These are phyloP conservation scores for Pipa parva DNA, from an alignment of 2,113 vertebrate genomes.

Conservation along the genomic window DNA sequence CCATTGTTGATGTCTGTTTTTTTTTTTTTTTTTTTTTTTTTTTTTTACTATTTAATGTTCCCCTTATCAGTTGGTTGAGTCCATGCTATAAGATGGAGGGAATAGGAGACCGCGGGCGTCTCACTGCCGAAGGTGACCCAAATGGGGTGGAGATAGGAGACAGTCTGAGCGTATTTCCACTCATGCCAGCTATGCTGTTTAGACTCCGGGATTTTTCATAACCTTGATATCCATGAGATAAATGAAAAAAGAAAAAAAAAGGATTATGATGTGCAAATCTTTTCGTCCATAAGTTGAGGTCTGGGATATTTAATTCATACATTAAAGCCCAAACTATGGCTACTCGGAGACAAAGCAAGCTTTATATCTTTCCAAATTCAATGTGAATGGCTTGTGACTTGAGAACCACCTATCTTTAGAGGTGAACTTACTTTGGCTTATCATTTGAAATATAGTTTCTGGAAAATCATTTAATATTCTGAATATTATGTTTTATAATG, in stretches of 20 bases:
- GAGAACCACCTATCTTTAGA: too few species aligned
- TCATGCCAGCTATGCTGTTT: slow-evolving; percentile 84
- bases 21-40: slow-evolving; percentile 31
- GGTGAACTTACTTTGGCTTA: too few species aligned
- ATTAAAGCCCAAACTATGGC: slow-evolving; percentile 26
- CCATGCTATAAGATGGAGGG: slow-evolving; percentile 82
- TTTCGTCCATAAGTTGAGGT: slow-evolving; percentile 19
- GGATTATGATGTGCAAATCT: slow-evolving; percentile 33
- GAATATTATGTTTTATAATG: too few species aligned
- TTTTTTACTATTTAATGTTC: slow-evolving; percentile 36
- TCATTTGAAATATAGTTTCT: too few species aligned
- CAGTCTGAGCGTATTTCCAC: slow-evolving; percentile 76
- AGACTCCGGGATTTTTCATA: slow-evolving; percentile 90
- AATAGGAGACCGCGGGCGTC: slow-evolving; percentile 79
- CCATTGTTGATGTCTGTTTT: slow-evolving; percentile 46
- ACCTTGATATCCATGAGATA: slow-evolving; percentile 59
- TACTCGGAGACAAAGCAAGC: slow-evolving; percentile 43
- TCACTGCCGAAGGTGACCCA: slow-evolving; percentile 73
- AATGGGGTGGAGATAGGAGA: slow-evolving; percentile 76
- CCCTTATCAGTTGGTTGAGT: slow-evolving; percentile 42
- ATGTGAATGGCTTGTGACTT: too few species aligned
- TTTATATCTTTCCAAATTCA: background rate
- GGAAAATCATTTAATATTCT: too few species aligned
- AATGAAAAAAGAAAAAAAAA: slow-evolving; percentile 46
- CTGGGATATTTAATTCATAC: slow-evolving; percentile 23